These are phyloP conservation scores for Oncorhynchus nerka DNA, from an alignment of 2,113 vertebrate species.

Conservation along the genomic window DNA sequence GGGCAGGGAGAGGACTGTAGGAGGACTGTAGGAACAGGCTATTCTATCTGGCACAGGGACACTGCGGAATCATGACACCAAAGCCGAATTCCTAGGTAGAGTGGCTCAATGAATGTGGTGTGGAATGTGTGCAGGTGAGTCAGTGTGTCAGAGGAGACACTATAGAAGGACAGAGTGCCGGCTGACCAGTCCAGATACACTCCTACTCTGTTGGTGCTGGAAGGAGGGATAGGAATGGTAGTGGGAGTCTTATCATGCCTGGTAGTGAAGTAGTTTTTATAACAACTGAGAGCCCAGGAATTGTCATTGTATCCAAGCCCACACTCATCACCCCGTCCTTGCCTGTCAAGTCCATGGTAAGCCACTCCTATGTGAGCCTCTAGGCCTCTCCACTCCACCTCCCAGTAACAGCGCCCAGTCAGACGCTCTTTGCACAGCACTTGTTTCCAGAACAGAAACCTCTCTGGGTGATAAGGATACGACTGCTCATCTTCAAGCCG, in stretches of 20 bases:
- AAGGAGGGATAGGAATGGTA: not conserved
- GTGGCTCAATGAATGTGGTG: not conserved
- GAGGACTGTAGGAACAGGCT: too few species aligned
- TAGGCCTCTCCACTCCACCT: not conserved
- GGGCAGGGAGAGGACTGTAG: too few species aligned
- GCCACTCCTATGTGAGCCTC: not conserved
- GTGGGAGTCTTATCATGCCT: not conserved
- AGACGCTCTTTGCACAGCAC: not conserved
- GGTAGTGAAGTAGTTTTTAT: not conserved
- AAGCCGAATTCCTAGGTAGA: not conserved
- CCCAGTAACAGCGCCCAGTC: constrained; percentile 3
- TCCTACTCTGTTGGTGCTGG: not conserved
- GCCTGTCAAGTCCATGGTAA: not conserved
- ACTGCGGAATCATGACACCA: too few species aligned
- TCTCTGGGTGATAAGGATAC: not conserved
- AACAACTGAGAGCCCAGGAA: not conserved
- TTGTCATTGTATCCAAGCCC: too few species aligned
- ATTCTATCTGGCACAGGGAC: too few species aligned
- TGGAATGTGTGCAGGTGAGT: constrained; percentile 10
- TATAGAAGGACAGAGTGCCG: constrained; percentile 4
- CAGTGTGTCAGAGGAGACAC: constrained; percentile 3
- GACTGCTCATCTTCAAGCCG: not conserved
- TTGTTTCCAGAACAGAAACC: not conserved
- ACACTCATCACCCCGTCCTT: not conserved
- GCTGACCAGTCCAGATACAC: not conserved